phyloP scores from a whole-genome alignment of 2,888 invertebrate genomes.

The Drosophila mimetica region DNA sequence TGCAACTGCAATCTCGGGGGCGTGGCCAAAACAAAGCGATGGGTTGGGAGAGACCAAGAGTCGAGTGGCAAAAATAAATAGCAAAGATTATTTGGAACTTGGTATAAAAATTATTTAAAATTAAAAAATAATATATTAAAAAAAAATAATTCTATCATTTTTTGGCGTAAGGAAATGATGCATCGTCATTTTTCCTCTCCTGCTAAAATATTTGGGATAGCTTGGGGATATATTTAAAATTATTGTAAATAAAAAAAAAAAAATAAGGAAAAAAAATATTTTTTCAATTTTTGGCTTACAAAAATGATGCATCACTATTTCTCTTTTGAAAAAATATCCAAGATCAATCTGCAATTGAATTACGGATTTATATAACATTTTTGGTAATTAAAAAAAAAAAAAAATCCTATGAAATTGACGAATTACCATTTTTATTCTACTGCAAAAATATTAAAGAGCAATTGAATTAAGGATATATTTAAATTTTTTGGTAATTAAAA shows the following conservation, averaged over 20 bases:
- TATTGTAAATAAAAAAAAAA: too few relatives aligned
- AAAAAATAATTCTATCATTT: not conserved
- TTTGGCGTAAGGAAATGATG: not conserved
- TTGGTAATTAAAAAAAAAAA: too few relatives aligned
- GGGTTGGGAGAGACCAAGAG: not conserved
- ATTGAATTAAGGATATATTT: too few relatives aligned
- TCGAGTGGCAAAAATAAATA: not conserved
- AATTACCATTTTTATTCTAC: too few relatives aligned
- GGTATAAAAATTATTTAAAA: not conserved
- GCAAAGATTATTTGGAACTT: not conserved
- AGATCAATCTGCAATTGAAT: not conserved
- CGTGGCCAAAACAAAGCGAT: constrained; percentile 34
- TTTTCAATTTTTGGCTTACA: not conserved
- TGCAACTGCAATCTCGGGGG: constrained; percentile 39
- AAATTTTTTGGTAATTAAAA: too few relatives aligned
- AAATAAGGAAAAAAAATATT: too few relatives aligned
- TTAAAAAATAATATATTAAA: too few relatives aligned
- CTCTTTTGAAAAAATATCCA: not conserved
- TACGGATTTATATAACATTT: too few relatives aligned
- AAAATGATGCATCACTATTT: not conserved
- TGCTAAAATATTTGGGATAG: too few relatives aligned
- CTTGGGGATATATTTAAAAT: not conserved
- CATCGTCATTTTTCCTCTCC: not conserved
- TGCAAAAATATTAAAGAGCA: too few relatives aligned
- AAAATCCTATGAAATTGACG: too few relatives aligned